Evolutionary conservation across 2,888 invertebrate genomes (phyloP), one percentile per base, ranked within the genome.

Genomic region (Coelinius sp.): DNA sequence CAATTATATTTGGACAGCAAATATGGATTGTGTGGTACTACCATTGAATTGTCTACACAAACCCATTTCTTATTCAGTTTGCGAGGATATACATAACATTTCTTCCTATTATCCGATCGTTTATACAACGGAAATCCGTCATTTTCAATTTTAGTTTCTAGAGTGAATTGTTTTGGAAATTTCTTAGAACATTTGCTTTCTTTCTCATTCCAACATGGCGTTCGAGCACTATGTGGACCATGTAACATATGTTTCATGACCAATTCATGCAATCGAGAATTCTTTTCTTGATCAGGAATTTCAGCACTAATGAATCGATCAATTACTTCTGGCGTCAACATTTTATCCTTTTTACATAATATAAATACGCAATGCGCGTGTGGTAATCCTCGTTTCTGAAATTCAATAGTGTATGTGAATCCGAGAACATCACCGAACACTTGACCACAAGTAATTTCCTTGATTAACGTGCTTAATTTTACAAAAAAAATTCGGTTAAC

Each of bases 201-300:
- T 14, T 27, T 7, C 7, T 3, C 27, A 5, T 2, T 83, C 44
- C 2, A 80, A 77, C 1, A 77, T 31, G 1, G 79, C 78, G 49
- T 77, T 80, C 0, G 77, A 76, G 78, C 80, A 82, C 24, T 82
- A 76, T 1, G 78, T 67, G 25, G n/a, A n/a, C n/a, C n/a, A n/a
- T n/a, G n/a, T n/a, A n/a, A n/a, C n/a, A n/a, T n/a, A n/a, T n/a
- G n/a, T n/a, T n/a, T n/a, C n/a, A n/a, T n/a, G n/a, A n/a, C n/a
- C n/a, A n/a, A n/a, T n/a, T n/a, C n/a, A n/a, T n/a, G n/a, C n/a
- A n/a, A n/a, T n/a, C n/a, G n/a, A n/a, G n/a, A n/a, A n/a, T n/a
- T n/a, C n/a, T n/a, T 27, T 27, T 27, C 27, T 27, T 27, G 27
- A 41, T 41, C 7, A n/a, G 17, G 49, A 49, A 49, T 49, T 49